Conservation (phyloP, 2,888 invertebrate species). For the Agapostemon virescens region DNA sequence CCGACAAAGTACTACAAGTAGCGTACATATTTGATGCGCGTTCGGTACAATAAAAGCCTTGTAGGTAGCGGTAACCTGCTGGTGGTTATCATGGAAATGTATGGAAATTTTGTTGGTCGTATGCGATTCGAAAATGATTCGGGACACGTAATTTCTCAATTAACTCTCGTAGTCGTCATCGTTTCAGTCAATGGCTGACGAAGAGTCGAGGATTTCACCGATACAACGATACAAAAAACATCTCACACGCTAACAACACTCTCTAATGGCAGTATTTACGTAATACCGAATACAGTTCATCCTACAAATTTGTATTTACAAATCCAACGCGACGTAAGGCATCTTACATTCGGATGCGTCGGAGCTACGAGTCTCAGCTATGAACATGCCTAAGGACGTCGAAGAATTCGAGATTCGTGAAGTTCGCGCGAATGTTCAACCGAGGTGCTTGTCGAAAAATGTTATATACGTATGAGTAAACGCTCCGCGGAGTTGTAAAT, state of each 20-base stretch:
- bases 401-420: slow-evolving; percentile 43
- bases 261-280: slow-evolving; percentile 66
- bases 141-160: slow-evolving; percentile 4
- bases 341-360: slow-evolving; percentile 45
- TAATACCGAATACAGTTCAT: slow-evolving; percentile 49
- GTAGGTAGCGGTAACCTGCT: not conserved
- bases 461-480: not conserved
- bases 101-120: not conserved
- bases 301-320: slow-evolving; percentile 62
- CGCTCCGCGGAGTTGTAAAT: not conserved
- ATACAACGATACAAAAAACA: slow-evolving; percentile 43
- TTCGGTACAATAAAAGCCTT: slow-evolving; percentile 5
- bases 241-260: slow-evolving; percentile 55
- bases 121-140: not conserved
- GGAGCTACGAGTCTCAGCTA: slow-evolving; percentile 39
- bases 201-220: slow-evolving; percentile 35
- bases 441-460: not conserved
- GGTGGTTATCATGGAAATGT: not conserved
- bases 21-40: not conserved
- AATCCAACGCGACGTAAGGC: slow-evolving; percentile 42
- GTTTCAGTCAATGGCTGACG: slow-evolving; percentile 25
- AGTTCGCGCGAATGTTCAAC: not conserved
- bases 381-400: slow-evolving; percentile 40
- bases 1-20: slow-evolving; percentile 1
- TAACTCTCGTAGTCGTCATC: slow-evolving; percentile 6